Base-by-base conservation (phyloP, 1,140 invertebrate species). In the Pogonomyrmex californicus region DNA sequence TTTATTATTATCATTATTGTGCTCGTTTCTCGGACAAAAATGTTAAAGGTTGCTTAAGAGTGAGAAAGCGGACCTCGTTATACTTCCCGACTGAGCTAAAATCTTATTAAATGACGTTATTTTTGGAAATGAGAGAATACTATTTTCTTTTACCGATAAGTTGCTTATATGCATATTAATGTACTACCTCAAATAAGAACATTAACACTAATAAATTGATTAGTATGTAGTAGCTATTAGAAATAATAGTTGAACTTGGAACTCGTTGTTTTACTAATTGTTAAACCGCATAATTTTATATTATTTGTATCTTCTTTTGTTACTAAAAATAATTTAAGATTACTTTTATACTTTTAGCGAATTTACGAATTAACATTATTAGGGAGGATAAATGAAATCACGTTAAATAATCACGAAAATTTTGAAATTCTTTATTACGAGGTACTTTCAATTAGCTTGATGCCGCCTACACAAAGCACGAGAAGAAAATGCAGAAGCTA, bases 1-100 rank as follows among this genome's bases (percentile, higher is more conserved):
- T 62, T 83, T 73, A 83, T 71, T 73, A 73, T 60, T 73, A 82
- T 58, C 51, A 82, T 71, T 82, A 82, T 83, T 51, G 12, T 81
- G 5, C 51, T 79, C 14, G 41, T 33, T 63, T 17, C 4, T 36
- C 9, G 14, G 17, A 3, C n/a, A 65, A 68, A 70, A 70, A 70
- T 78, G 9, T 5, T 1, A 12, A 38, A 10, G 23, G 49, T 33
- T 44, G 38, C 33, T 47, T 33, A 36, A 56, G 51, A 68, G 23
- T 36, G 9, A 44, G 58, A 78, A 49, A 78, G 30, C 33, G 17
- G 65, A 47, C 23, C 47, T 79, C 36, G 23, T 68, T 70, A 56
- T 12, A 38, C 38, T 81, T 68, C 14, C n/a, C 47, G n/a, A 17
- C 14, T 41, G 36, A 4, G 47, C 4, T 10, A 14, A 66, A 47